Conservation (phyloP, 1,140 invertebrate genomes). For the Dinothrombium tinctorium region DNA sequence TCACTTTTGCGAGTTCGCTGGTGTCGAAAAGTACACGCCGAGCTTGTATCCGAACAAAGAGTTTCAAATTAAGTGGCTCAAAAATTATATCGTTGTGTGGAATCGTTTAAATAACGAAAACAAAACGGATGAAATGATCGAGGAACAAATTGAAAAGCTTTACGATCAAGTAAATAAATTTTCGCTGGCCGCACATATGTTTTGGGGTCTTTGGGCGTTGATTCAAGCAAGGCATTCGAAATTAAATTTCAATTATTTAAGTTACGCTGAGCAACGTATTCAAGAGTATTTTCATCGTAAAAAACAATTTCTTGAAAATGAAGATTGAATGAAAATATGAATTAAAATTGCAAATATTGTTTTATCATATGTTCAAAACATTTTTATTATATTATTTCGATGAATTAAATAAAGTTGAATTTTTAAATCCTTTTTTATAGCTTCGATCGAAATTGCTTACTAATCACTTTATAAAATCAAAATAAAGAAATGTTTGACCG, state of each 20-base stretch:
- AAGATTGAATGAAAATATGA: no score
- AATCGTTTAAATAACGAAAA: constrained; percentile 7
- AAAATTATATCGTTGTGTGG: constrained; percentile 35
- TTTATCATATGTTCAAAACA: no score
- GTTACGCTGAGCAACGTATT: constrained; percentile 30
- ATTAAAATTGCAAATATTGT: no score
- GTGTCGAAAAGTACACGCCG: constrained; percentile 32
- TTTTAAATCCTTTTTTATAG: no score
- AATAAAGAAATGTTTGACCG: no score
- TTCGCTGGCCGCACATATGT: constrained; percentile 49
- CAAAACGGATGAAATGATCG: constrained; percentile 16
- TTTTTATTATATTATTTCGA: no score
- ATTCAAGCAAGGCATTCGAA: constrained; percentile 68
- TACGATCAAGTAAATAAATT: constrained; percentile 56
- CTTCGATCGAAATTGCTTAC: no score
- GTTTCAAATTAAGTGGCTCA: constrained; percentile 58
- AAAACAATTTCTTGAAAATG: no score
- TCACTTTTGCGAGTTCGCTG: constrained; percentile 86
- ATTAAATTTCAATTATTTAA: constrained; percentile 81
- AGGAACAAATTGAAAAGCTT: constrained; percentile 36
- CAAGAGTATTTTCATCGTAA: constrained; percentile 10
- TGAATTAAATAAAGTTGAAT: no score
- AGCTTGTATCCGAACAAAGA: constrained; percentile 48
- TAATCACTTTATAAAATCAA: no score
- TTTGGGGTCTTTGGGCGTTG: constrained; percentile 80